phyloP scores from a whole-genome alignment of 2,888 invertebrate genomes.

The Amblyjoppa fuscipennis region DNA sequence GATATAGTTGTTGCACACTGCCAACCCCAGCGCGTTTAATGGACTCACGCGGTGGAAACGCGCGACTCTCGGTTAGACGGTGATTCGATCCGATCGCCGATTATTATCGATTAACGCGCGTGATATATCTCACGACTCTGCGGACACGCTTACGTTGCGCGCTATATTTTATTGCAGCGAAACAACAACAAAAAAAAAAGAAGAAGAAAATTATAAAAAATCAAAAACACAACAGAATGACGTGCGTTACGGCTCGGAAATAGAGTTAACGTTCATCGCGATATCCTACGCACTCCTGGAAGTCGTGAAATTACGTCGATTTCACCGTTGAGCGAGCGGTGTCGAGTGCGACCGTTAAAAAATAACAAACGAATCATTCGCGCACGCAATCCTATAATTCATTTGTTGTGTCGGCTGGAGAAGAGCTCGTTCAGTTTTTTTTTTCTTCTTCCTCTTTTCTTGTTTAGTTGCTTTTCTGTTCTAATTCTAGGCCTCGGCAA shows the following conservation, averaged over 20 bases:
- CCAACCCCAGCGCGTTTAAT: neutral
- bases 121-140: slow-evolving; percentile 11
- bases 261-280: slow-evolving; percentile 32
- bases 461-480: slow-evolving; percentile 1
- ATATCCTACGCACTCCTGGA: slow-evolving; percentile 30
- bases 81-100: slow-evolving; percentile 56
- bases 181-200: neutral
- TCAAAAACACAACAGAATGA: slow-evolving; percentile 23
- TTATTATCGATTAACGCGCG: slow-evolving; percentile 56
- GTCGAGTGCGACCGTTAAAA: neutral
- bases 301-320: neutral
- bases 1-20: slow-evolving; percentile 2
- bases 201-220: neutral
- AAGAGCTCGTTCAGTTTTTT: neutral
- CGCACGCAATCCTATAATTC: slow-evolving; percentile 22
- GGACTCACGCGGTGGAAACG: neutral
- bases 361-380: slow-evolving; percentile 5
- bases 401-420: slow-evolving; percentile 20
- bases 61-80: slow-evolving; percentile 1
- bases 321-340: neutral
- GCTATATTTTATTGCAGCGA: neutral
- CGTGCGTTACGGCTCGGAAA: slow-evolving; percentile 26
- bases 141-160: neutral
- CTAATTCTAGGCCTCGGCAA: slow-evolving; percentile 49
- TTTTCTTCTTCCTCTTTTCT: neutral